phyloP scores from a whole-genome alignment of 2,113 vertebrate genomes.

The Sapayoa aenigma region DNA sequence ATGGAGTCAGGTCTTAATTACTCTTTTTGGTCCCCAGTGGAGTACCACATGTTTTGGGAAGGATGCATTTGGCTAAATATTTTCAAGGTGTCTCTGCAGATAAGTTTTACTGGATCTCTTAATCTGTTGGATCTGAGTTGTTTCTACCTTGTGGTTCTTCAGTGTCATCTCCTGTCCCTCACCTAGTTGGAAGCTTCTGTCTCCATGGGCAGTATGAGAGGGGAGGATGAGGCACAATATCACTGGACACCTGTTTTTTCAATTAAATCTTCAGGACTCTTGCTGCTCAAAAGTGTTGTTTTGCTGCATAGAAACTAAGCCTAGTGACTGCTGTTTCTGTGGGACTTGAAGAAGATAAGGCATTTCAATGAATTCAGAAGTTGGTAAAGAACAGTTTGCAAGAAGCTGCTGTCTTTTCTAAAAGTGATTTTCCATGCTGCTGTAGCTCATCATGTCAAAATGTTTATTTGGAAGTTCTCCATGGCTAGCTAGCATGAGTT shows the following conservation, averaged over 20 bases:
- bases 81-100: background rate
- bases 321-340: background rate
- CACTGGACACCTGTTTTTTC: background rate
- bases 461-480: background rate
- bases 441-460: background rate
- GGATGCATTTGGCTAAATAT: background rate
- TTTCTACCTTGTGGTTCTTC: accelerated
- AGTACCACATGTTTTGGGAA: background rate
- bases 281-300: background rate
- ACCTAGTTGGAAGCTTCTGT: background rate
- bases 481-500: background rate
- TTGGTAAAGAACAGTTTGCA: background rate
- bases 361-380: background rate
- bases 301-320: background rate
- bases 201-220: accelerated
- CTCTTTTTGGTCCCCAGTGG: background rate
- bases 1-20: background rate
- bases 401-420: background rate
- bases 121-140: background rate
- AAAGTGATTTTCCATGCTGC: background rate
- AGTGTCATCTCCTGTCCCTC: background rate
- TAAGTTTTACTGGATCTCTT: background rate
- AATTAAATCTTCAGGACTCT: background rate
- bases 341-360: background rate
- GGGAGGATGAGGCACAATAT: background rate